Conservation (phyloP, 2,888 invertebrate species). For the Acanthosepion pharaonis region DNA sequence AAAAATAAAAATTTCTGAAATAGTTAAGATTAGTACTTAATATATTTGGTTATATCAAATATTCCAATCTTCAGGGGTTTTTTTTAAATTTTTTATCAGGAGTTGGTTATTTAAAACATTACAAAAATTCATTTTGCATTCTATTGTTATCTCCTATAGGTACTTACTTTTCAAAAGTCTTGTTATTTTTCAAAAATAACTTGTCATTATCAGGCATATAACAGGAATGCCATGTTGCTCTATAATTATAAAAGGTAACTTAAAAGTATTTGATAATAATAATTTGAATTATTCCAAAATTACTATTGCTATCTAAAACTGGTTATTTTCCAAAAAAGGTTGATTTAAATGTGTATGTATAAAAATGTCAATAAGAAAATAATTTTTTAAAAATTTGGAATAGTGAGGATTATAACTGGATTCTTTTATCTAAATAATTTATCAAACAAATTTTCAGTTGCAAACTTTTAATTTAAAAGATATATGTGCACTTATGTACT, state of each 20-base stretch:
- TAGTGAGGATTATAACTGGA: no score
- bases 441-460: background rate
- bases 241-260: no score
- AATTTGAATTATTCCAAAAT: no score
- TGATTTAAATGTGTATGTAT: no score
- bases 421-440: background rate
- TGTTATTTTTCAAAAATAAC: background rate
- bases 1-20: background rate
- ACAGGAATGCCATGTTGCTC: background rate
- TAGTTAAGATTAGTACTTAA: background rate
- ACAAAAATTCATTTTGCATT: background rate
- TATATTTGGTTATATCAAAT: background rate
- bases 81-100: no score
- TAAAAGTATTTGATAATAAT: no score
- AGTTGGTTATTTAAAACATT: background rate
- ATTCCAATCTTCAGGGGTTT: background rate
- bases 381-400: no score
- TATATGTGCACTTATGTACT: no score
- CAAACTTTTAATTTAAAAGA: no score
- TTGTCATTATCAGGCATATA: background rate
- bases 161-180: background rate
- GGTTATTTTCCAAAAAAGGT: no score
- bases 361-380: no score
- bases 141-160: background rate
- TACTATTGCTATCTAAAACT: no score